phyloP scores from a whole-genome alignment of 2,888 invertebrate genomes.

The Heptascelio sp. region DNA sequence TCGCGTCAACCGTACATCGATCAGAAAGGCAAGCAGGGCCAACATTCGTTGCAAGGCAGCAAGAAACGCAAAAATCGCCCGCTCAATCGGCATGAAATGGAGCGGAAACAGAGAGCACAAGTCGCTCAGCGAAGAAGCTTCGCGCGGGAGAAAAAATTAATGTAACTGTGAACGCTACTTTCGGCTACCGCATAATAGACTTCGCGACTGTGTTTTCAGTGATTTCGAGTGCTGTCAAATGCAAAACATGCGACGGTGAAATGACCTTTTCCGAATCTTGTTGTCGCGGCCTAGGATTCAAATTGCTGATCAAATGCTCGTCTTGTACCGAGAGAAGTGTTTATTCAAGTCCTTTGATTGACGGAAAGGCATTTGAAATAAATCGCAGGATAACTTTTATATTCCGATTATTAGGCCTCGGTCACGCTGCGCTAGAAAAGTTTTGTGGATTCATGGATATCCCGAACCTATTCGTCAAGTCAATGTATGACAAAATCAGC shows the following conservation, averaged over 20 bases:
- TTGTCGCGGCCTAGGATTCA: conserved; percentile 55
- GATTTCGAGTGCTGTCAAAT: conserved; percentile 55
- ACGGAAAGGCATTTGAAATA: conserved; percentile 20
- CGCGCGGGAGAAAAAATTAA: conserved; percentile 1
- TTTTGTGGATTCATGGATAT: conserved; percentile 22
- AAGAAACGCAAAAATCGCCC: conserved; percentile 45
- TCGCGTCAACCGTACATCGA: conserved; percentile 15
- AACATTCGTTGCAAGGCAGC: neutral
- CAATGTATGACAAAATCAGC: conserved; percentile 22
- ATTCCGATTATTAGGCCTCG: conserved; percentile 20
- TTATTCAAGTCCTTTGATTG: conserved; percentile 23
- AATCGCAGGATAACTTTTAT: conserved; percentile 22
- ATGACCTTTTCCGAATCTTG: conserved; percentile 46
- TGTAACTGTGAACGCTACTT: conserved; percentile 20
- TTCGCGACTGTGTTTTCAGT: conserved; percentile 57
- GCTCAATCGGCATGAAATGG: conserved; percentile 54
- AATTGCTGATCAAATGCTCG: conserved; percentile 36
- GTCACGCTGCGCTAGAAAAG: conserved; percentile 22
- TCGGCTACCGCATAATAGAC: conserved; percentile 37
- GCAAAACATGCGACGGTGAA: conserved; percentile 51
- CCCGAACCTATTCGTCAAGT: conserved; percentile 19
- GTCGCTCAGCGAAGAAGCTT: conserved; percentile 46
- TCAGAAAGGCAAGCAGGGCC: conserved; percentile 7
- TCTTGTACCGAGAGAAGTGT: conserved; percentile 21
- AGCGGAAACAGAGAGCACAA: conserved; percentile 67